Evolutionary conservation across 2,797 vertebrate genomes (phyloP).

Genomic region (Propithecus deckenii): DNA sequence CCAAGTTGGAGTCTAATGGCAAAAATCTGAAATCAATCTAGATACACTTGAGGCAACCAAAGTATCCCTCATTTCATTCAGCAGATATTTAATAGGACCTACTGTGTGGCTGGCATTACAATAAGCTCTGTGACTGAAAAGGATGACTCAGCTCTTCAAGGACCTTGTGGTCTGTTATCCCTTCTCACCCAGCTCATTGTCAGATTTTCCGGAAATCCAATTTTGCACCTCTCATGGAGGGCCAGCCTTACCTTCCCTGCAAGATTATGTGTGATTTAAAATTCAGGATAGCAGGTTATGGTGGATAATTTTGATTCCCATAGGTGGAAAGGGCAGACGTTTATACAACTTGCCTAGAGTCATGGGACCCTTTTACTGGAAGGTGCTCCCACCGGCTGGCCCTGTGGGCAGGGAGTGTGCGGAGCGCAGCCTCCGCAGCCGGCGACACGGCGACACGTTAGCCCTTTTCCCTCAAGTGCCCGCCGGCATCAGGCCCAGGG

Average conservation of each 20-base stretch:
- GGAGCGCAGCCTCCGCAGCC: background rate
- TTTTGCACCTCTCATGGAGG: background rate
- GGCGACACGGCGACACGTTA: background rate
- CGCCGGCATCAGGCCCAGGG: background rate
- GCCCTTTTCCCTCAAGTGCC: background rate
- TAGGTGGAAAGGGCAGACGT: background rate
- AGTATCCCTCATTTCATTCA: background rate
- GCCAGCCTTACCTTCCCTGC: background rate
- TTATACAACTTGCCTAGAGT: background rate
- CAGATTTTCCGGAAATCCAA: background rate
- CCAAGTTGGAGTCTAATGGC: background rate
- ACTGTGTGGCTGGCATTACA: background rate
- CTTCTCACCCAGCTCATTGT: background rate
- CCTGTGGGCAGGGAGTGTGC: too few relatives aligned
- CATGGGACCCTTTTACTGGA: background rate
- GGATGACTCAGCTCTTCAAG: background rate
- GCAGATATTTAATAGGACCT: background rate
- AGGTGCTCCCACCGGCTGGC: background rate
- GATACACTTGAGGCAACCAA: background rate
- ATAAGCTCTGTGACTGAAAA: background rate
- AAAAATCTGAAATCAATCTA: background rate
- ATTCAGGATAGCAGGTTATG: background rate
- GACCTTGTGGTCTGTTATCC: background rate
- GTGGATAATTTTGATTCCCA: background rate
- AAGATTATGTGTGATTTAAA: background rate